Evolutionary conservation across 2,113 vertebrate species (phyloP).

Genomic region (Candoia aspera): DNA sequence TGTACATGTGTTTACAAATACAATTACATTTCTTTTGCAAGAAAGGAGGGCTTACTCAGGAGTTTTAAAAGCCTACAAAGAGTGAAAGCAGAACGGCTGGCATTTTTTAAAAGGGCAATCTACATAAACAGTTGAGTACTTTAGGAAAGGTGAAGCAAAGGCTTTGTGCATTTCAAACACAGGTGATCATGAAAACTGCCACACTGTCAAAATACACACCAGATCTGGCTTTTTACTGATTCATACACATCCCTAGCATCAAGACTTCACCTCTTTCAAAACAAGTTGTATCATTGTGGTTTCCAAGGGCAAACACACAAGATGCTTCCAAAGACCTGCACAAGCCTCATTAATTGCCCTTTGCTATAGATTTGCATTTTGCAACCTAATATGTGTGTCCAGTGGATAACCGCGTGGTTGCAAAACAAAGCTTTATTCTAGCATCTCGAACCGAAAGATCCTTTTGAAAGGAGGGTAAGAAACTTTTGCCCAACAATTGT

Average conservation of each 20-base stretch:
- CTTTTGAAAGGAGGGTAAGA: neutral
- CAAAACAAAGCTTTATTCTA: conserved; percentile 9
- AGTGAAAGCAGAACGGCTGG: too few species aligned
- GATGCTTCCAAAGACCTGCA: neutral
- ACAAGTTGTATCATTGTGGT: neutral
- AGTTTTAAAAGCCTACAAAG: too few species aligned
- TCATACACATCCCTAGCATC: neutral
- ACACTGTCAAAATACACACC: too few species aligned
- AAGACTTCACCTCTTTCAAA: neutral
- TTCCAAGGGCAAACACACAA: neutral
- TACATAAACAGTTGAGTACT: too few species aligned
- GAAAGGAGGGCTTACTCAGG: too few species aligned
- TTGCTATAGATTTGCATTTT: neutral
- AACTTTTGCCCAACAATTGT: neutral
- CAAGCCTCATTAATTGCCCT: neutral
- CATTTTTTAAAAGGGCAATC: too few species aligned
- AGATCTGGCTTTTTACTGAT: too few species aligned
- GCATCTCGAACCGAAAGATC: neutral
- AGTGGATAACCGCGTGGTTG: neutral
- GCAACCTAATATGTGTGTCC: neutral
- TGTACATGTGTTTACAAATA: too few species aligned
- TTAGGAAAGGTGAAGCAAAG: too few species aligned
- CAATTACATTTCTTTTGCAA: too few species aligned
- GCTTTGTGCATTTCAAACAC: too few species aligned
- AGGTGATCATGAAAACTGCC: too few species aligned